A percentile compares a stretch with the other conserved stretches of the same genome.
These are phyloP conservation scores for Anomalospiza imberbis DNA, from an alignment of 2,797 vertebrate genomes.

Conservation along the genomic window DNA sequence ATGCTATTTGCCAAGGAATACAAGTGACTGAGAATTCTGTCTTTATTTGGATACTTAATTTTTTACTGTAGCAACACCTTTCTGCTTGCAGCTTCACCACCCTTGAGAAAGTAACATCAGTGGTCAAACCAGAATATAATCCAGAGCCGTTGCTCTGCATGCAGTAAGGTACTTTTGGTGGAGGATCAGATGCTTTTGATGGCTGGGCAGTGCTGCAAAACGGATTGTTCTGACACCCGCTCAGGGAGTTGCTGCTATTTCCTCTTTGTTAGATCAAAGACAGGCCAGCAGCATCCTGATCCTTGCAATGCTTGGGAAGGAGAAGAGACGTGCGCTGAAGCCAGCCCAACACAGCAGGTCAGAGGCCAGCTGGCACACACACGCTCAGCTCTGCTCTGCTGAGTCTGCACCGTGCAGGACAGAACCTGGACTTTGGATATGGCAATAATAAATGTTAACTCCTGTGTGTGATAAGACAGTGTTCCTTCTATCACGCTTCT, in stretches of 20 bases:
- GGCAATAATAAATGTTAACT: slow-evolving; percentile 42
- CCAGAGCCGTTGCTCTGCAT: not conserved
- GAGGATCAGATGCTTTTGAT: not conserved
- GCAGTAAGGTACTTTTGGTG: not conserved
- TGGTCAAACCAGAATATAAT: not conserved
- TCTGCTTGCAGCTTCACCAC: not conserved
- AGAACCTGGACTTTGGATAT: slow-evolving; percentile 57
- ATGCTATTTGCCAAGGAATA: not conserved
- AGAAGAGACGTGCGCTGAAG: not conserved
- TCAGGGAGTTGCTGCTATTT: slow-evolving; percentile 18
- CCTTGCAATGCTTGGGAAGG: rapidly evolving
- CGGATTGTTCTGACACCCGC: not conserved
- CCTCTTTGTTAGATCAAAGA: not conserved
- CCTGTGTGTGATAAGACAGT: slow-evolving; percentile 32
- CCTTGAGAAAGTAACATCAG: not conserved
- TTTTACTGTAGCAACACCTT: not conserved
- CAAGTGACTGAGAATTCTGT: not conserved
- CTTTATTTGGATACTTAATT: not conserved
- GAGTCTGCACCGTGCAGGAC: not conserved
- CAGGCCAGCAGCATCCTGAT: not conserved
- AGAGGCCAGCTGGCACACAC: slow-evolving; percentile 26
- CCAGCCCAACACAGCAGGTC: not conserved
- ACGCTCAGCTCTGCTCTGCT: not conserved
- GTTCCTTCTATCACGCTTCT: not conserved
- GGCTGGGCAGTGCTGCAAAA: not conserved